phyloP scores from a whole-genome alignment of 2,888 invertebrate species.

The Podabrus alpinus region DNA sequence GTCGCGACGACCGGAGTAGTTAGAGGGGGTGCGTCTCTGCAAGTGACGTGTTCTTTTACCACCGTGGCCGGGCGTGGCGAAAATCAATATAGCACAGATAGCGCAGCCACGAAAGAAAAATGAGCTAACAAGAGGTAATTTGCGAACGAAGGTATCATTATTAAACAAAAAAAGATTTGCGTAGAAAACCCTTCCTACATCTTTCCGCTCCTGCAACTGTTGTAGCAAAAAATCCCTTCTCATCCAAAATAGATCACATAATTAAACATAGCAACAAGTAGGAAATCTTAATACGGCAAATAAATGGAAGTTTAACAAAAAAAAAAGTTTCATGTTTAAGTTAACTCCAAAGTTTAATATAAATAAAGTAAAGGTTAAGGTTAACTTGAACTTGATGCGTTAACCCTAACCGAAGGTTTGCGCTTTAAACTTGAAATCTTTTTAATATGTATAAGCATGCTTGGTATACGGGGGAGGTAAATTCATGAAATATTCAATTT shows the following conservation, averaged over 20 bases:
- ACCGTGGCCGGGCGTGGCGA: slow-evolving; percentile 45
- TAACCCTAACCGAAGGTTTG: background rate
- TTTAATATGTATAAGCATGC: slow-evolving; percentile 10
- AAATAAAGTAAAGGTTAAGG: background rate
- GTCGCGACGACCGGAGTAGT: slow-evolving; percentile 32
- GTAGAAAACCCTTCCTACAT: slow-evolving; percentile 28
- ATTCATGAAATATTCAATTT: slow-evolving; percentile 28
- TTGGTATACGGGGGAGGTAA: slow-evolving; percentile 9
- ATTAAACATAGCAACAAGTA: background rate
- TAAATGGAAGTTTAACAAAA: background rate
- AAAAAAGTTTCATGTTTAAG: background rate
- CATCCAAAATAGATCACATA: background rate
- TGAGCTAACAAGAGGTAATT: slow-evolving; percentile 38
- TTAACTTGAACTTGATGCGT: background rate
- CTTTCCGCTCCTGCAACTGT: background rate
- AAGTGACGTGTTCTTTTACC: slow-evolving; percentile 47
- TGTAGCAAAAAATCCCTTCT: background rate
- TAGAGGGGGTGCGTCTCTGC: slow-evolving; percentile 38
- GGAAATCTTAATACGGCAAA: background rate
- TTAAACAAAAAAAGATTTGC: slow-evolving; percentile 26
- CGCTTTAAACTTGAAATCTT: background rate
- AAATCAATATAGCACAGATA: slow-evolving; percentile 48
- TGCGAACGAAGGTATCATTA: slow-evolving; percentile 30
- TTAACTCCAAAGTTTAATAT: background rate
- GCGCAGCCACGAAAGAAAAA: slow-evolving; percentile 43